Conservation (phyloP, 1,140 invertebrate genomes). For the Lysiphlebus fabarum region DNA sequence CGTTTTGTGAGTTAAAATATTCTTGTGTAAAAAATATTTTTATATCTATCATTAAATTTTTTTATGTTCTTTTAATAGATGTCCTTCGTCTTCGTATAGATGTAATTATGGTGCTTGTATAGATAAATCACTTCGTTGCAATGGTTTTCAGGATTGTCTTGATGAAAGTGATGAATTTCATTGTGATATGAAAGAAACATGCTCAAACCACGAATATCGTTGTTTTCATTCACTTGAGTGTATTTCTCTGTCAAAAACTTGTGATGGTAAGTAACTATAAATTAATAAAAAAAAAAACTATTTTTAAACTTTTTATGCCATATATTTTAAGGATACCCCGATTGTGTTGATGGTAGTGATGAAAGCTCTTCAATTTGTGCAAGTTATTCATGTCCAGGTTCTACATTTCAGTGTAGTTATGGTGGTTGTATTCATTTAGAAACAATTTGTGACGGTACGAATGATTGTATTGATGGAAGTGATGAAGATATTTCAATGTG, state of each 20-base stretch:
- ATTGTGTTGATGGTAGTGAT: slow-evolving; percentile 67
- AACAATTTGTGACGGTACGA: slow-evolving; percentile 63
- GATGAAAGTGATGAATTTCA: slow-evolving; percentile 59
- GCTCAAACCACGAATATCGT: slow-evolving; percentile 31
- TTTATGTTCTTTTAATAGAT: slow-evolving; percentile 28
- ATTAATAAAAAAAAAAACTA: not conserved
- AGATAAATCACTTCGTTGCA: slow-evolving; percentile 52
- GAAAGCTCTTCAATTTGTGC: slow-evolving; percentile 52
- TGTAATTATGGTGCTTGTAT: slow-evolving; percentile 60
- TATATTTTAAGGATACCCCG: slow-evolving; percentile 55
- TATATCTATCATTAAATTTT: slow-evolving; percentile 6
- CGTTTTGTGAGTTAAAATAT: slow-evolving; percentile 32
- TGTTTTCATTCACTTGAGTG: slow-evolving; percentile 32
- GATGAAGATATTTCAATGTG: slow-evolving; percentile 50
- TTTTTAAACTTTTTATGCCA: not conserved
- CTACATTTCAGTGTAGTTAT: slow-evolving; percentile 55
- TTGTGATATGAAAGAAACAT: slow-evolving; percentile 31
- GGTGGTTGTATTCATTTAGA: slow-evolving; percentile 64
- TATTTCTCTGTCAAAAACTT: slow-evolving; percentile 40
- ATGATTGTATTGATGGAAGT: slow-evolving; percentile 63
- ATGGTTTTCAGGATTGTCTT: slow-evolving; percentile 59
- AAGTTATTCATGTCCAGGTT: slow-evolving; percentile 42
- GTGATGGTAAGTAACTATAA: slow-evolving; percentile 34
- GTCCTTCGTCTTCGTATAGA: slow-evolving; percentile 45
- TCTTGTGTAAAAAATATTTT: slow-evolving; percentile 3